Conservation (phyloP, 2,113 vertebrate species). For the Rhinoderma darwinii region DNA sequence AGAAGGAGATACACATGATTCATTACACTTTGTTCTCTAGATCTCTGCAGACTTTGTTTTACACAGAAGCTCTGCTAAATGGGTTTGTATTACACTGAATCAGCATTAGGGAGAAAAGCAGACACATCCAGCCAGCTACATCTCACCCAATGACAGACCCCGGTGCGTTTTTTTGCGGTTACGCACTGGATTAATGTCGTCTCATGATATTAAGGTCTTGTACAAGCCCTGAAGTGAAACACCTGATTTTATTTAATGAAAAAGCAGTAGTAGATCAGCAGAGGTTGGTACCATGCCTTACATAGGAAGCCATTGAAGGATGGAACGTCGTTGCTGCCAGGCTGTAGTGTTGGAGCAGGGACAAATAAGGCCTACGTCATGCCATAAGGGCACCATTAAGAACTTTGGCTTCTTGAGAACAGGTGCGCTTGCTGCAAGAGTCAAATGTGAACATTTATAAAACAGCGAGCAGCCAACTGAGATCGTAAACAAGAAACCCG, state of each 20-base stretch:
- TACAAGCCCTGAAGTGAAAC: slow-evolving; percentile 46
- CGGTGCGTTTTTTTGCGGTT: slow-evolving; percentile 41
- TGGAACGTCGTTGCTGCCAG: not conserved
- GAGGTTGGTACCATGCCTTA: slow-evolving; percentile 1
- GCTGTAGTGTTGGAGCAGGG: not conserved
- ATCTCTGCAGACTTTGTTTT: slow-evolving; percentile 61
- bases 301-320: not conserved
- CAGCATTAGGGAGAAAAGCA: slow-evolving; percentile 59
- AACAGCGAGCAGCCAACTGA: not conserved
- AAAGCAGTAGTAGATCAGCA: slow-evolving; percentile 17
- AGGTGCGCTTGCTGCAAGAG: not conserved
- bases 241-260: slow-evolving; percentile 47
- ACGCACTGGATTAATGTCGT: slow-evolving; percentile 51
- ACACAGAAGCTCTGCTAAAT: slow-evolving; percentile 61
- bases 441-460: not conserved
- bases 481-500: not conserved
- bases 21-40: slow-evolving; percentile 55
- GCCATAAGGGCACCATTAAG: not conserved
- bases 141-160: slow-evolving; percentile 54
- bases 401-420: not conserved
- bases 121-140: slow-evolving; percentile 57
- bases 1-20: slow-evolving; percentile 61
- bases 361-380: not conserved
- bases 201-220: slow-evolving; percentile 46
- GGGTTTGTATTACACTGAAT: slow-evolving; percentile 61